Percentiles rank a stretch among this genome's conserved stretches.
Evolutionary conservation across 2,113 vertebrate genomes (phyloP).

Genomic region (Sylvietta virens): DNA sequence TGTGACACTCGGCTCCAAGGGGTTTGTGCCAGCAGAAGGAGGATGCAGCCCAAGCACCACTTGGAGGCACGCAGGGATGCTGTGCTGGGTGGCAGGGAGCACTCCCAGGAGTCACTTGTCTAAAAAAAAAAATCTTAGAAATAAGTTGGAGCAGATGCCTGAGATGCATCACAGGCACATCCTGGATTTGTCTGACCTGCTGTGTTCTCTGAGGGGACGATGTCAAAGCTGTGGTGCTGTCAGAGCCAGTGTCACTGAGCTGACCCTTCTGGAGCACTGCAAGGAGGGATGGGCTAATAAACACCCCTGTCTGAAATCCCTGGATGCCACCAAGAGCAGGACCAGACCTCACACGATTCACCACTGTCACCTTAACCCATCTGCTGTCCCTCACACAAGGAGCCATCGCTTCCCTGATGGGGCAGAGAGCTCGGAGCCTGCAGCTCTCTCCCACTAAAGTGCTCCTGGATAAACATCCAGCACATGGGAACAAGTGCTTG

Average conservation of each 20-base stretch:
- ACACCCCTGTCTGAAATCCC: not conserved
- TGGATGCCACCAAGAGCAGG: not conserved
- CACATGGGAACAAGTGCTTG: not conserved
- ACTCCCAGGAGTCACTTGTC: not conserved
- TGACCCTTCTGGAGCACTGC: not conserved
- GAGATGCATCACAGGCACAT: not conserved
- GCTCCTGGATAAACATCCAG: not conserved
- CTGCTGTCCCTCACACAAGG: fast-evolving
- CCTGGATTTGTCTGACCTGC: not conserved
- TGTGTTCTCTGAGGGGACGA: fast-evolving
- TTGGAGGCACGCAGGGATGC: not conserved
- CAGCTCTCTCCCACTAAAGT: not conserved
- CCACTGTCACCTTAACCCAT: fast-evolving
- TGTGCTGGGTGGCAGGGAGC: not conserved
- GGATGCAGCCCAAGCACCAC: not conserved
- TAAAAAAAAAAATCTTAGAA: not conserved
- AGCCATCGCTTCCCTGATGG: fast-evolving
- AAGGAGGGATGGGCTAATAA: not conserved
- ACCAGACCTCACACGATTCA: not conserved
- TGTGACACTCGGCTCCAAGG: not conserved
- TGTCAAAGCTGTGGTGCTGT: not conserved
- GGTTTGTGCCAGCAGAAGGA: not conserved
- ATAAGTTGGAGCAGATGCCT: not conserved
- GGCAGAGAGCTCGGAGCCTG: not conserved
- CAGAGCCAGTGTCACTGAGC: fast-evolving